Conservation (phyloP, 2,888 invertebrate species). For the Polydrusus cervinus region DNA sequence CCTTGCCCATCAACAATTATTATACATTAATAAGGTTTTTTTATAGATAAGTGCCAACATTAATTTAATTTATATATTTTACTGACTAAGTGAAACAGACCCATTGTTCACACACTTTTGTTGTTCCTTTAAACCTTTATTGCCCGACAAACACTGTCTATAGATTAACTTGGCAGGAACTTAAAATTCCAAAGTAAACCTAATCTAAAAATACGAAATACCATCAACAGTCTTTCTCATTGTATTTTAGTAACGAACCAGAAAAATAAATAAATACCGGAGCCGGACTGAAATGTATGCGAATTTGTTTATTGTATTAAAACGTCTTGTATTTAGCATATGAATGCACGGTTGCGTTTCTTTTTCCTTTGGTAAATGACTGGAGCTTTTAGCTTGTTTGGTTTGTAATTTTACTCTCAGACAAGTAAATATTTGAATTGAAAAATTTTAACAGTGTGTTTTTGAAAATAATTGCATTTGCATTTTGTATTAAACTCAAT, state of each 20-base stretch:
- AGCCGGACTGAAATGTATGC: slow-evolving; percentile 21
- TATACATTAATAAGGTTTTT: too few relatives aligned
- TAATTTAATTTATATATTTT: too few relatives aligned
- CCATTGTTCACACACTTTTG: too few relatives aligned
- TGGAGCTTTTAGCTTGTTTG: slow-evolving; percentile 9
- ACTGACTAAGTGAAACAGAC: too few relatives aligned
- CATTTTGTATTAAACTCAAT: not conserved
- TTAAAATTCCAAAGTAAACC: slow-evolving; percentile 42
- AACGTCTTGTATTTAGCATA: slow-evolving; percentile 27
- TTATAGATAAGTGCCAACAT: too few relatives aligned
- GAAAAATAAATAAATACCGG: slow-evolving; percentile 39
- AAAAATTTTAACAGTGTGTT: slow-evolving; percentile 6
- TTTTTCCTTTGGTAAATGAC: slow-evolving; percentile 18
- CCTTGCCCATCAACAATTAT: too few relatives aligned
- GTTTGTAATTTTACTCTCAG: slow-evolving; percentile 16
- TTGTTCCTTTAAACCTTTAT: not conserved
- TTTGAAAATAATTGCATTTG: not conserved
- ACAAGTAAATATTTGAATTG: slow-evolving; percentile 16
- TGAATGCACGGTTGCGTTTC: slow-evolving; percentile 6
- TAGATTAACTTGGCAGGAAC: slow-evolving; percentile 12
- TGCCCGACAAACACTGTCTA: not conserved
- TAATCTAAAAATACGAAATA: slow-evolving; percentile 34
- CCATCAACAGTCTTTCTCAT: slow-evolving; percentile 36
- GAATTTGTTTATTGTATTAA: slow-evolving; percentile 38
- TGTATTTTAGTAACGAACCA: slow-evolving; percentile 38